phyloP scores from a whole-genome alignment of 2,113 vertebrate genomes.

The Dasyornis broadbenti region DNA sequence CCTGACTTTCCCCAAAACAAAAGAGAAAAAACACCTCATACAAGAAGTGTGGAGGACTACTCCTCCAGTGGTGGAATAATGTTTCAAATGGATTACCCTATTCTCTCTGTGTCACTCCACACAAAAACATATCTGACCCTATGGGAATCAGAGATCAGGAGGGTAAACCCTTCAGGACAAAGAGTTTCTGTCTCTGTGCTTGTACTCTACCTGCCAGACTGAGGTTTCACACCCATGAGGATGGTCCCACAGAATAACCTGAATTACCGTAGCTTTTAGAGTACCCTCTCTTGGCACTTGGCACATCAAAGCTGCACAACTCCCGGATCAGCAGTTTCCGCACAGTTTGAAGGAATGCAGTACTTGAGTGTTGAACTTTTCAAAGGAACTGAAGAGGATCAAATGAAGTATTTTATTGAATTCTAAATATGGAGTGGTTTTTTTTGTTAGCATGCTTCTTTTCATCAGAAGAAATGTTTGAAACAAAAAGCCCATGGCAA shows the following conservation, averaged over 20 bases:
- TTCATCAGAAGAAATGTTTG: neutral
- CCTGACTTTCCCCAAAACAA: neutral
- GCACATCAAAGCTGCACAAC: neutral
- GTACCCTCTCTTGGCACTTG: neutral
- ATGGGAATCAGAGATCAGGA: neutral
- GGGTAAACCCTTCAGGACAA: neutral
- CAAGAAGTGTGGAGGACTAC: neutral
- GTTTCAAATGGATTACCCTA: neutral
- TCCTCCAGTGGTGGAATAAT: neutral
- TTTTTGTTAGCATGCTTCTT: neutral
- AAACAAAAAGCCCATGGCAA: slow-evolving; percentile 10
- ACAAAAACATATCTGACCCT: neutral
- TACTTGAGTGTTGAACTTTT: slow-evolving; percentile 22
- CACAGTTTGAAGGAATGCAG: neutral
- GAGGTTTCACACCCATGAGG: fast-evolving
- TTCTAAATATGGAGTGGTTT: neutral
- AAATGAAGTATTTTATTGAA: slow-evolving; percentile 4
- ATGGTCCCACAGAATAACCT: fast-evolving
- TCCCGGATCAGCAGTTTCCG: neutral
- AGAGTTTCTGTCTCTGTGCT: neutral
- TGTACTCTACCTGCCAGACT: neutral
- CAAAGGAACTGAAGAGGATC: slow-evolving; percentile 29
- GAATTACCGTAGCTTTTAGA: neutral
- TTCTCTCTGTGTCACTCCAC: neutral
- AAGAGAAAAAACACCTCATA: neutral